Conservation (phyloP, 2,797 vertebrate species). For the Novumbra hubbsi region DNA sequence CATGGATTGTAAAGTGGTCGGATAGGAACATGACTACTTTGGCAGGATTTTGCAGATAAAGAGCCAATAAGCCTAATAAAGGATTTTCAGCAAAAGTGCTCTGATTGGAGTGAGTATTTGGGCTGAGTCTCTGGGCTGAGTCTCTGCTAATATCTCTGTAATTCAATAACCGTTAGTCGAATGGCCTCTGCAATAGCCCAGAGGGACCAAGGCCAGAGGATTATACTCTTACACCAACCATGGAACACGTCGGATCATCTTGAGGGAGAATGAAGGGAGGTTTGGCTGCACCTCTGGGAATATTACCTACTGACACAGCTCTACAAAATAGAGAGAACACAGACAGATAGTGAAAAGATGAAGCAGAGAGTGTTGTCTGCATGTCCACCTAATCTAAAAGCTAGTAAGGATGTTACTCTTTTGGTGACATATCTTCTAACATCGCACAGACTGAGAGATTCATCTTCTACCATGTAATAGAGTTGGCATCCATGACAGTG, state of each 20-base stretch:
- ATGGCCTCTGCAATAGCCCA: conserved; percentile 28
- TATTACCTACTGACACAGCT: background rate
- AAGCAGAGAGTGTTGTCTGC: background rate
- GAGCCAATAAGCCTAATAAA: conserved; percentile 30
- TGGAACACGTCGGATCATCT: conserved; percentile 17
- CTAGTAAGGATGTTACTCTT: background rate
- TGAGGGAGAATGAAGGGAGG: background rate
- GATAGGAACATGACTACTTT: conserved; percentile 7
- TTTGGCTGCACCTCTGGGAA: background rate
- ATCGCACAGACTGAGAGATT: background rate
- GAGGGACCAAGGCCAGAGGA: conserved; percentile 30
- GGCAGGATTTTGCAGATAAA: conserved; percentile 39
- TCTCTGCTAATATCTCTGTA: conserved; percentile 28
- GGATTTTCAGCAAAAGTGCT: conserved; percentile 33
- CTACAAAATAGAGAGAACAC: background rate
- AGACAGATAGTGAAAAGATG: background rate
- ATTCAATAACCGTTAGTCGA: conserved; percentile 31
- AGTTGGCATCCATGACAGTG: background rate
- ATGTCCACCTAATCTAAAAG: background rate
- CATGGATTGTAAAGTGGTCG: conserved; percentile 16
- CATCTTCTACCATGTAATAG: background rate
- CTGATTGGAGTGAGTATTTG: conserved; percentile 25
- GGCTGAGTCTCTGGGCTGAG: conserved; percentile 13
- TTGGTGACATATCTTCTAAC: background rate
- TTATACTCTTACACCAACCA: conserved; percentile 29